phyloP scores from a whole-genome alignment of 2,113 vertebrate species.

The Gallinago paraguaiae region DNA sequence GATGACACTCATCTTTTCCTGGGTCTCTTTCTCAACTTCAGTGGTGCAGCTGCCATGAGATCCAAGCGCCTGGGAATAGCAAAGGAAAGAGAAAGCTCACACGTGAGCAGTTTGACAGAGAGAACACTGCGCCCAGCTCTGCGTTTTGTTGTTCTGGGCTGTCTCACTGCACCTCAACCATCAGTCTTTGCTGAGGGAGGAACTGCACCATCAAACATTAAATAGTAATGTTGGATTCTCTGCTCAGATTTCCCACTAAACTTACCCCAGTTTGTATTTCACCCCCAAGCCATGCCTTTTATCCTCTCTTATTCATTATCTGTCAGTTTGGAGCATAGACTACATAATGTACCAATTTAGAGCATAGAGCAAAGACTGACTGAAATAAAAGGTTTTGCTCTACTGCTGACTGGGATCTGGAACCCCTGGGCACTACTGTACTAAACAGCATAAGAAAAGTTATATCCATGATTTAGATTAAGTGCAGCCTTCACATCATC shows the following conservation, averaged over 20 bases:
- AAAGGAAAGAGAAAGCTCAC: neutral
- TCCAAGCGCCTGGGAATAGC: constrained; percentile 83
- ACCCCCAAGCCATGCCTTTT: neutral
- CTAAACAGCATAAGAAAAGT: neutral
- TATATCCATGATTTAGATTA: neutral
- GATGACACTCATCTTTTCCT: constrained; percentile 85
- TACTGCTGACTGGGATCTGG: neutral
- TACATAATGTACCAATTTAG: neutral
- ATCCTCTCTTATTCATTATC: neutral
- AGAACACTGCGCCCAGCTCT: neutral
- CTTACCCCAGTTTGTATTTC: neutral
- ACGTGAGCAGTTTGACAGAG: neutral
- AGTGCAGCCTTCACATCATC: neutral
- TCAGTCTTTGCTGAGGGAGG: neutral
- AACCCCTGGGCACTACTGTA: neutral
- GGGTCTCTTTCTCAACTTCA: constrained; percentile 92
- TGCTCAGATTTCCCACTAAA: neutral
- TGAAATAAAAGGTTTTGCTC: neutral
- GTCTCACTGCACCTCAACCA: neutral
- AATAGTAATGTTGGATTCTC: neutral
- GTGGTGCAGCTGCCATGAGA: constrained; percentile 93
- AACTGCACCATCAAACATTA: neutral
- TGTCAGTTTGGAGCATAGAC: neutral
- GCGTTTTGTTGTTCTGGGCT: neutral
- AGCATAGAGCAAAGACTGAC: neutral